phyloP scores from a whole-genome alignment of 1,140 invertebrate species.

The Uloborus diversus region DNA sequence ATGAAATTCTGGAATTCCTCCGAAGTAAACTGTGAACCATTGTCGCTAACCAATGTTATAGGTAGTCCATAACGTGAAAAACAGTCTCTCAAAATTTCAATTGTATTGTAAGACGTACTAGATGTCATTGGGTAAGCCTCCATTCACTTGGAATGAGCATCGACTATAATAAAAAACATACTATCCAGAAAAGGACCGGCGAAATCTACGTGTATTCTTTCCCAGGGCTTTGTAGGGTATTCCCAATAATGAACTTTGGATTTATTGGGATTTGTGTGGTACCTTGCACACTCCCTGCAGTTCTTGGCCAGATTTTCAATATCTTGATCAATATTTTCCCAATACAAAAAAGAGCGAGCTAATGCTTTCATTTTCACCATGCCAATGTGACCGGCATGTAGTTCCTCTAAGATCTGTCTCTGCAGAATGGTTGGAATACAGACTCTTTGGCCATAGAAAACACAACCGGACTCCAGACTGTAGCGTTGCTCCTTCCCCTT shows the following conservation, averaged over 20 bases:
- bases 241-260: slow-evolving; percentile 5
- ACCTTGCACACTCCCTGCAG: neutral
- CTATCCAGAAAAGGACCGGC: neutral
- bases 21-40: neutral
- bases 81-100: neutral
- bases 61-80: neutral
- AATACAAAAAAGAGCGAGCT: slow-evolving; percentile 61
- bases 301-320: slow-evolving; percentile 51
- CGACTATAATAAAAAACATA: slow-evolving; percentile 4
- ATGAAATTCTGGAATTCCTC: neutral
- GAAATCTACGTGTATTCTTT: slow-evolving; percentile 3
- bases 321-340: slow-evolving; percentile 61
- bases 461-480: neutral
- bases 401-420: slow-evolving; percentile 57
- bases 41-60: neutral
- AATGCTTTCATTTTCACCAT: slow-evolving; percentile 62
- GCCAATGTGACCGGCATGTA: slow-evolving; percentile 61
- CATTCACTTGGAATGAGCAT: neutral
- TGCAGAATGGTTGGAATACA: slow-evolving; percentile 59
- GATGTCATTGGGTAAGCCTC: neutral
- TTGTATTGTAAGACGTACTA: neutral
- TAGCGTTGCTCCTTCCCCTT: neutral
- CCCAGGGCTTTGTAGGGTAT: neutral
- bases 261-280: too few relatives aligned
- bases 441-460: slow-evolving; percentile 13